phyloP scores from a whole-genome alignment of 2,888 invertebrate species.

The Laothoe populi region DNA sequence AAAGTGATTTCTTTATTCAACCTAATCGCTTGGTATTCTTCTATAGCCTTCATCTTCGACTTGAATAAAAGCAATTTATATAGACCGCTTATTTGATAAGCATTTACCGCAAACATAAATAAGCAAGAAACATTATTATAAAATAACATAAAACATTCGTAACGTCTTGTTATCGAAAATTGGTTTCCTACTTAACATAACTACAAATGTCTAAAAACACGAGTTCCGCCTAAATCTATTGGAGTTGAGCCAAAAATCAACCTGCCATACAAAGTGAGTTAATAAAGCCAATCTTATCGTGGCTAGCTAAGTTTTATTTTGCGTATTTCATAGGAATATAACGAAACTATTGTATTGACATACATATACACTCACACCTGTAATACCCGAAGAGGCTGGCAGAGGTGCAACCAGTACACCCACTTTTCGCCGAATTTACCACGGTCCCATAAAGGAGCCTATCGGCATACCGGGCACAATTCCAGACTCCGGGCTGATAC shows the following conservation, averaged over 20 bases:
- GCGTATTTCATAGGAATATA: slow-evolving; percentile 21
- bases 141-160: slow-evolving; percentile 13
- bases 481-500: too few relatives aligned
- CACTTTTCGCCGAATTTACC: too few relatives aligned
- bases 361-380: too few relatives aligned
- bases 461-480: too few relatives aligned
- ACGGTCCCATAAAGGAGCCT: too few relatives aligned
- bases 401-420: too few relatives aligned
- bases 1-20: neutral
- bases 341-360: slow-evolving; percentile 1
- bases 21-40: too few relatives aligned
- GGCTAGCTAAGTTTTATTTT: slow-evolving; percentile 24
- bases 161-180: slow-evolving; percentile 21
- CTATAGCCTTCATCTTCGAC: neutral
- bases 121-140: neutral
- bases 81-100: neutral
- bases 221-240: slow-evolving; percentile 24
- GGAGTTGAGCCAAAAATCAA: slow-evolving; percentile 27
- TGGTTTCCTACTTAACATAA: slow-evolving; percentile 24
- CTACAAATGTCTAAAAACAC: slow-evolving; percentile 24
- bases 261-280: slow-evolving; percentile 30
- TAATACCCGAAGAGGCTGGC: too few relatives aligned
- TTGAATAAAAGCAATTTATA: neutral
- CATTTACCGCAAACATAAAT: neutral
- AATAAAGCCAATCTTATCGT: slow-evolving; percentile 26